Base-by-base conservation (phyloP, 2,888 invertebrate species). In the Pachydiplax longipennis region DNA sequence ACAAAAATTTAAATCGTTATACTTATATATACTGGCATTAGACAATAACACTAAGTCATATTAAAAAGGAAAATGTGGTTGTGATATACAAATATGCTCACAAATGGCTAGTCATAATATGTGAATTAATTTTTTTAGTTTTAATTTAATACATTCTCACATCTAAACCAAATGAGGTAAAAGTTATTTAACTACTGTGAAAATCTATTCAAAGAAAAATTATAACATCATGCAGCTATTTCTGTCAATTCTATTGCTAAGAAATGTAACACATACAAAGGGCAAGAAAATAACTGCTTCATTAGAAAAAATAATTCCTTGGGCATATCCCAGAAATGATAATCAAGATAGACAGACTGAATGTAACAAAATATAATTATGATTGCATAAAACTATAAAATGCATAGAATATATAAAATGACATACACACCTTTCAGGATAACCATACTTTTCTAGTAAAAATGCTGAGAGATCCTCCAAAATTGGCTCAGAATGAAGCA, bases 401-500 rank as follows among this genome's bases (percentile, higher is more conserved):
- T 81, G 12, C 15, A 22, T 3, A 6, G 80, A 81, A 81, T 37
- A 40, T 37, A 40, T 15, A 40, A 81, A n/a, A 44, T n/a, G 15
- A 8, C 8, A n/a, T n/a, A 93, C 94, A 94, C 94, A 96, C 97
- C 94, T 94, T 92, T 95, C 94, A 31, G 94, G 93, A 92, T 96
- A 96, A 92, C 96, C 96, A 93, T 96, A 98, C 93, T 95, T 96
- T 40, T 96, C 93, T 1, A 95, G 93, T 91, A 99, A 95, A 94
- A 96, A 97, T 35, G 96, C 93, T 0, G 99, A 98, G 90, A 99
- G 94, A 93, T 98, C 95, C 93, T 98, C 97, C 90, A 99, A 95
- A 92, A 99, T 98, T 0, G 99, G 98, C 93, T 98, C 96, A 48
- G 97, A 97, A 94, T 99, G 99, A 15, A 99, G 95, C 0, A 97